A percentile compares a stretch with the other conserved stretches of the same genome.
phyloP scores from a whole-genome alignment of 2,113 vertebrate genomes.

The Prunella himalayana region DNA sequence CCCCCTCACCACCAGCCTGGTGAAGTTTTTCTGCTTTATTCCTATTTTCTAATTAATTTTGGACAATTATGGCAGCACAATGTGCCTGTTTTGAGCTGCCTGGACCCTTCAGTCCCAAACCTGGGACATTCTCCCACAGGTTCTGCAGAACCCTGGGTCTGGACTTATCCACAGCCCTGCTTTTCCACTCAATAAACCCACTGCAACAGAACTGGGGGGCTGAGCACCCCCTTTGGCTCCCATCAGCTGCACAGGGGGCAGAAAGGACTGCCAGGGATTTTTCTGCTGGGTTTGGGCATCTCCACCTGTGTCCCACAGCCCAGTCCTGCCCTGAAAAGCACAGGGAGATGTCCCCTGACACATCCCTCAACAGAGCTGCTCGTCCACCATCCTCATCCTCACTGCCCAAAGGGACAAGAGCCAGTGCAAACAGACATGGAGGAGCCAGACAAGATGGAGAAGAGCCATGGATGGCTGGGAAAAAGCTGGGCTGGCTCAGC shows the following conservation, averaged over 20 bases:
- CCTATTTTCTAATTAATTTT: neutral
- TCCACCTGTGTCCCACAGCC: neutral
- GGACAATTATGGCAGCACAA: neutral
- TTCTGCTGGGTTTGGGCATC: neutral
- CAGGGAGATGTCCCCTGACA: accelerated
- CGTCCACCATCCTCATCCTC: neutral
- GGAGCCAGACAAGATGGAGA: neutral
- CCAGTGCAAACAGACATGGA: neutral
- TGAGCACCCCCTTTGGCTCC: neutral
- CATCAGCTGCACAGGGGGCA: neutral
- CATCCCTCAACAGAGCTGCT: neutral
- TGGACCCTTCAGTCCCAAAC: neutral
- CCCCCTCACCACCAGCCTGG: too few relatives aligned
- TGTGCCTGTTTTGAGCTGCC: neutral
- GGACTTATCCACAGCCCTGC: neutral
- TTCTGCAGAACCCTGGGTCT: neutral
- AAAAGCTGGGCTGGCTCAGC: neutral
- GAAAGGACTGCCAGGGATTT: neutral
- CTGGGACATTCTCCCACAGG: neutral
- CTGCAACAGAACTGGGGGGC: neutral
- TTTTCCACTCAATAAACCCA: neutral
- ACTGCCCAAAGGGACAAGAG: neutral
- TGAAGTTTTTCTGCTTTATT: neutral
- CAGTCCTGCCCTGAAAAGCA: neutral
- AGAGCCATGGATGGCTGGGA: neutral